Percentiles rank a stretch among this genome's conserved stretches.
Conservation (phyloP, 2,113 vertebrate genomes). For the Petroica traversi region DNA sequence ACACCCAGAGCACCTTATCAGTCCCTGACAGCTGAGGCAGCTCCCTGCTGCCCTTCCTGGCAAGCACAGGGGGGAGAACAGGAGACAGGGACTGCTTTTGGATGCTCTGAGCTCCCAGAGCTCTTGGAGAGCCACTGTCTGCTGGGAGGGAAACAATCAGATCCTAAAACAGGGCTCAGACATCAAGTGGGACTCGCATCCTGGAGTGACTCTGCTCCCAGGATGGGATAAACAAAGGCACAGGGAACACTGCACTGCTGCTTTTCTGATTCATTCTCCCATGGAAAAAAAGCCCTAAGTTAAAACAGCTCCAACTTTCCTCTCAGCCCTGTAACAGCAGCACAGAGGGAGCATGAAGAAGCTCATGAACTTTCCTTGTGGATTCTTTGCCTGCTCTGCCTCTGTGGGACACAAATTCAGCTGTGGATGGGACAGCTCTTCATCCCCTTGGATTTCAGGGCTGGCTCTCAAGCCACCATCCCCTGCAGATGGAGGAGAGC, state of each 20-base stretch:
- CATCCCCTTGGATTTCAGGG: not conserved
- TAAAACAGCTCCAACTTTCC: not conserved
- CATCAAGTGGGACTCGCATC: not conserved
- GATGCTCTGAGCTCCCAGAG: not conserved
- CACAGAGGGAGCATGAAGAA: not conserved
- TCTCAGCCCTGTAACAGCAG: not conserved
- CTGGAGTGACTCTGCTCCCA: not conserved
- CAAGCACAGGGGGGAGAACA: not conserved
- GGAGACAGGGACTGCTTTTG: not conserved
- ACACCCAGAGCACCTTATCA: not conserved
- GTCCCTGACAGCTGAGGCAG: not conserved
- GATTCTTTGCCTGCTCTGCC: not conserved
- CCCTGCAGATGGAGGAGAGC: not conserved
- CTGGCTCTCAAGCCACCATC: not conserved
- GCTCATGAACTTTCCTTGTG: not conserved
- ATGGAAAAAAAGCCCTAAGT: not conserved
- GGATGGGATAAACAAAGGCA: not conserved
- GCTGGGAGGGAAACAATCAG: not conserved
- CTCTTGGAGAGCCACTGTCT: not conserved
- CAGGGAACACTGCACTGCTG: not conserved
- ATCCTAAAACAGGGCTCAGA: not conserved
- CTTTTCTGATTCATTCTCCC: not conserved
- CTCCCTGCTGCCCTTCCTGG: not conserved
- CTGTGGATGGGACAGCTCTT: not conserved
- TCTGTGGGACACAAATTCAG: not conserved